Evolutionary conservation across 2,113 vertebrate species (phyloP).

Genomic region (Embiotoca jacksoni): DNA sequence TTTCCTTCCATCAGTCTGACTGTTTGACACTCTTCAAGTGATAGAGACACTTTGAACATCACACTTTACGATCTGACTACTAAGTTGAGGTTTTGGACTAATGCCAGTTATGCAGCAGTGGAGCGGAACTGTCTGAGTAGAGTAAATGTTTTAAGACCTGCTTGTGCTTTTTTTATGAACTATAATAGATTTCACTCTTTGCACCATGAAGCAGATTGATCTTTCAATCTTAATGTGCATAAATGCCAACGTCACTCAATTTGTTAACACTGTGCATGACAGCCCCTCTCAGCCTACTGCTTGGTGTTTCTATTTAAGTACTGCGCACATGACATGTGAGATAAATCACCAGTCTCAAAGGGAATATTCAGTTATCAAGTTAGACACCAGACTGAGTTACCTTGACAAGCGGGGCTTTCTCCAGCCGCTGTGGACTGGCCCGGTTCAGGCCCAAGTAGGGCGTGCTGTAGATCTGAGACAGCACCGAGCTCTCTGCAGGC

Average conservation of each 20-base stretch:
- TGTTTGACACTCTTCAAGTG: too few species aligned
- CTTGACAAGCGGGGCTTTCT: conserved; percentile 82
- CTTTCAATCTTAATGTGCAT: conserved; percentile 42
- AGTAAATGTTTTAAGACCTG: conserved; percentile 13
- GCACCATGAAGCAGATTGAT: conserved; percentile 33
- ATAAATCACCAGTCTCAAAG: conserved; percentile 49
- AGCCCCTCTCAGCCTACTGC: conserved; percentile 14
- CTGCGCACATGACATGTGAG: conserved; percentile 56
- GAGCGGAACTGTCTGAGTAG: background rate
- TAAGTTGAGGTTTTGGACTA: conserved; percentile 14
- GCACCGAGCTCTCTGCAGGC: conserved; percentile 39
- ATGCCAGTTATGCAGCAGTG: conserved; percentile 10
- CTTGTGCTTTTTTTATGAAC: conserved; percentile 9
- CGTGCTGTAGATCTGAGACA: conserved; percentile 85
- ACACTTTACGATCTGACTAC: conserved; percentile 35
- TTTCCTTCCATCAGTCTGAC: too few species aligned
- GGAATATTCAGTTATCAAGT: conserved; percentile 61
- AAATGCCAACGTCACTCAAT: conserved; percentile 19
- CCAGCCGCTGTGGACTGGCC: conserved; percentile 52
- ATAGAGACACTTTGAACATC: background rate
- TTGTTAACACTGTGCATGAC: conserved; percentile 44
- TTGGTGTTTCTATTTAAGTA: conserved; percentile 61
- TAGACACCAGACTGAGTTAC: conserved; percentile 68
- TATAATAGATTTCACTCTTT: conserved; percentile 19
- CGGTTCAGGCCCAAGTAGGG: conserved; percentile 76